phyloP scores from a whole-genome alignment of 2,113 vertebrate species.

The Notarius lentiginosus region DNA sequence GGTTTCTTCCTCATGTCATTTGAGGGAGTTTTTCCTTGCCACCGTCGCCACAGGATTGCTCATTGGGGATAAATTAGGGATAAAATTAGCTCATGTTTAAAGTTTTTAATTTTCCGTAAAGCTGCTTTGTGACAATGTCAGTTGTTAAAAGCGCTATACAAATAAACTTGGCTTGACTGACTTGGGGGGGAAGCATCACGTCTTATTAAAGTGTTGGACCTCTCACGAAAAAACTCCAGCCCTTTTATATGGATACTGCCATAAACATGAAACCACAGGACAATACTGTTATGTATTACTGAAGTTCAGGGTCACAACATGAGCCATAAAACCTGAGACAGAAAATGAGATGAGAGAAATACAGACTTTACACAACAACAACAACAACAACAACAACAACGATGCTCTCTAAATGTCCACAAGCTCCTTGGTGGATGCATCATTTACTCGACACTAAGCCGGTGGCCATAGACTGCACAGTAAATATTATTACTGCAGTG shows the following conservation, averaged over 20 bases:
- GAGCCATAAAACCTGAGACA: conserved; percentile 40
- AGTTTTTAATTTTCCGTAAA: too few relatives aligned
- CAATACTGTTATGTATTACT: conserved; percentile 7
- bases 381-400: neutral
- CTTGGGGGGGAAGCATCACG: too few relatives aligned
- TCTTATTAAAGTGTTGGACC: neutral
- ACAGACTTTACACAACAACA: conserved; percentile 2
- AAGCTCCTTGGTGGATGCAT: conserved; percentile 25
- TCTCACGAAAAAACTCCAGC: neutral
- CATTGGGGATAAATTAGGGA: too few relatives aligned
- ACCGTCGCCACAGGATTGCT: too few relatives aligned
- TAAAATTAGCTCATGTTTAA: too few relatives aligned
- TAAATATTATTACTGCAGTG: conserved; percentile 55
- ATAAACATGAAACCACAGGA: conserved; percentile 1
- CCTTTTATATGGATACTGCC: conserved; percentile 19
- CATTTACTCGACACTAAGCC: conserved; percentile 47
- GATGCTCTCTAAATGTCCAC: conserved; percentile 11
- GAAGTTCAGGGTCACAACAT: conserved; percentile 26
- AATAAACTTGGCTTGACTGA: too few relatives aligned
- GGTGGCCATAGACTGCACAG: conserved; percentile 33
- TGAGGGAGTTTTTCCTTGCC: too few relatives aligned
- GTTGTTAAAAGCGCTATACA: too few relatives aligned
- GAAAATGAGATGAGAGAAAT: conserved; percentile 8
- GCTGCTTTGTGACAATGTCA: too few relatives aligned
- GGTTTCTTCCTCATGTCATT: too few relatives aligned